Evolutionary conservation across 2,113 vertebrate genomes (phyloP).

Genomic region (Tricholaema leucomelas): DNA sequence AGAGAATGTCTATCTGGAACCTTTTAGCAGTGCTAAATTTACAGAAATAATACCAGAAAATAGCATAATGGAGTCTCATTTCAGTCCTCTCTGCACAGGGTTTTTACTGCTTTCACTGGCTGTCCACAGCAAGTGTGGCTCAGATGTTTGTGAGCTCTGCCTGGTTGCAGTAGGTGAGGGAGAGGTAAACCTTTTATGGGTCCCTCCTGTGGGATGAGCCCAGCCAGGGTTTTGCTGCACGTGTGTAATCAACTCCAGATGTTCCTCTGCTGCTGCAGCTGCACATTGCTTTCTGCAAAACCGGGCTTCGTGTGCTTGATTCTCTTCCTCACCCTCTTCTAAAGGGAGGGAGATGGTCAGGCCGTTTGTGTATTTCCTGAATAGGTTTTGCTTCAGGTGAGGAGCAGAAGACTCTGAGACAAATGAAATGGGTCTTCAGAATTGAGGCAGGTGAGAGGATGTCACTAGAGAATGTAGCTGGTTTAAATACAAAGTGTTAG

Average conservation of each 20-base stretch:
- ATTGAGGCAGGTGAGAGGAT: background rate
- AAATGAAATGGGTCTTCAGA: background rate
- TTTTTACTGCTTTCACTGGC: slow-evolving; percentile 11
- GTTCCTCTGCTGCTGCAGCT: background rate
- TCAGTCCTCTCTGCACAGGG: background rate
- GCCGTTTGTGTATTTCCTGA: background rate
- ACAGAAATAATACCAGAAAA: slow-evolving; percentile 51
- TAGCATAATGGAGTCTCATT: slow-evolving; percentile 13
- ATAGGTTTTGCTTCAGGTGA: background rate
- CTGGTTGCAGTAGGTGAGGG: background rate
- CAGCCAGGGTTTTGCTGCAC: background rate
- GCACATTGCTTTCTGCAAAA: background rate
- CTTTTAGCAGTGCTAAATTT: slow-evolving; percentile 49
- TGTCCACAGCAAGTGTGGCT: background rate
- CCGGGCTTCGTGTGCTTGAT: background rate
- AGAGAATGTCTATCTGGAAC: slow-evolving; percentile 17
- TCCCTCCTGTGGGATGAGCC: slow-evolving; percentile 2
- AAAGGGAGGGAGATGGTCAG: background rate
- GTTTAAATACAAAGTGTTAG: background rate
- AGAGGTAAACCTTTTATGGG: slow-evolving; percentile 16
- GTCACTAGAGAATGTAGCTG: background rate
- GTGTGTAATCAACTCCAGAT: slow-evolving; percentile 23
- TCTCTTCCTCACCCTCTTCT: background rate
- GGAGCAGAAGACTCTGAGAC: background rate
- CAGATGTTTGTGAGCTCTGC: slow-evolving; percentile 5